phyloP scores from a whole-genome alignment of 2,113 vertebrate genomes.

The Cavia porcellus region DNA sequence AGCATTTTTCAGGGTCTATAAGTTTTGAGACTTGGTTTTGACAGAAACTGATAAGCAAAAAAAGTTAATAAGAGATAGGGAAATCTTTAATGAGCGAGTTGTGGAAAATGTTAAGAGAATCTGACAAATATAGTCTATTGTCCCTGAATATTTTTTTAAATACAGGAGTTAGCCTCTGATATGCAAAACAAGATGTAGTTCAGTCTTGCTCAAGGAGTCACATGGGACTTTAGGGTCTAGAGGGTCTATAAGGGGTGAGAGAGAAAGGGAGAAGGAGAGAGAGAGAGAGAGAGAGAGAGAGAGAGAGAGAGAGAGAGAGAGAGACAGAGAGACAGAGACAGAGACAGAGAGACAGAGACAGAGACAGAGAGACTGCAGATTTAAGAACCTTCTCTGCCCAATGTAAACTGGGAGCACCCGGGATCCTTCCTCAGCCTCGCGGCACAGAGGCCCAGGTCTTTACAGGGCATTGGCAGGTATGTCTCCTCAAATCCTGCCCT shows the following conservation, averaged over 20 bases:
- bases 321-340: too few species aligned
- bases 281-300: too few species aligned
- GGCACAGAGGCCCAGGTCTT: not conserved
- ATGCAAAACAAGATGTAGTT: not conserved
- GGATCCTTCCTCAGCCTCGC: accelerated
- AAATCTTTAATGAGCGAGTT: not conserved
- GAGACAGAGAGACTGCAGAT: not conserved
- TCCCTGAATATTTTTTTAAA: not conserved
- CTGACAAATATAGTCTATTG: not conserved
- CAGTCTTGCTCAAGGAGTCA: not conserved
- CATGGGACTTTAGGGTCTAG: not conserved
- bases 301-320: too few species aligned
- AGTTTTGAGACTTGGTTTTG: not conserved
- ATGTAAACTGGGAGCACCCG: not conserved
- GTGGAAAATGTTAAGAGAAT: not conserved
- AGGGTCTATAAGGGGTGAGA: too few species aligned
- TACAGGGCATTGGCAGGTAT: not conserved
- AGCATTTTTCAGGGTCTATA: not conserved
- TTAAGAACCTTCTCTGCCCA: not conserved
- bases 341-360: too few species aligned
- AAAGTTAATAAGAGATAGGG: not conserved
- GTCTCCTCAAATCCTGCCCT: not conserved
- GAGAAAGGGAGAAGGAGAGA: too few species aligned
- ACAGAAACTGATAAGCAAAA: not conserved
- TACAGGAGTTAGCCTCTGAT: not conserved